Percentiles rank a stretch among this genome's conserved stretches.
These are phyloP conservation scores for Siphonodentalium dalli DNA, from an alignment of 2,888 invertebrate species.

Conservation along the genomic window DNA sequence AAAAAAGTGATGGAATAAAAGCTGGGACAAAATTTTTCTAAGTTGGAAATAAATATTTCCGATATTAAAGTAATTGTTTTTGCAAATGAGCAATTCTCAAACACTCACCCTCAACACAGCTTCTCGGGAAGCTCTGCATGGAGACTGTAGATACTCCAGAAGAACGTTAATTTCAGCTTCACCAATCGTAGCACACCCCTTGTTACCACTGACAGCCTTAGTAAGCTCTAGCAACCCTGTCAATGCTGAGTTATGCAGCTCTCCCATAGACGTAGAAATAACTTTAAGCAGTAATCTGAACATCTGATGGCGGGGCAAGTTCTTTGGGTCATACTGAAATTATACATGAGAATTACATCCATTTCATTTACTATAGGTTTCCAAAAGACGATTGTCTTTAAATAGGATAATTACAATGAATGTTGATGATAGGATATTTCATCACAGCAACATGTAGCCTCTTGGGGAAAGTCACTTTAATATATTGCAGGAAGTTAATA, in stretches of 20 bases:
- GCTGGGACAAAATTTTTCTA: not conserved
- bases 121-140: conserved; percentile 77
- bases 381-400: too few relatives aligned
- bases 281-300: conserved; percentile 75
- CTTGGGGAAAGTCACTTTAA: too few relatives aligned
- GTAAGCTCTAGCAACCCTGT: conserved; percentile 84
- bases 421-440: too few relatives aligned
- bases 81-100: too few relatives aligned
- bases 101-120: conserved; percentile 72
- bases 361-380: too few relatives aligned
- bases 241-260: conserved; percentile 76
- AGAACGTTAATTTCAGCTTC: conserved; percentile 79
- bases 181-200: conserved; percentile 72
- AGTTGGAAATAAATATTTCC: not conserved
- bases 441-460: too few relatives aligned
- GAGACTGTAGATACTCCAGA: conserved; percentile 79
- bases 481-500: too few relatives aligned
- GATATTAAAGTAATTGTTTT: not conserved
- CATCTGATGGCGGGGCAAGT: conserved; percentile 83
- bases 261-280: conserved; percentile 42
- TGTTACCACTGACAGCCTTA: conserved; percentile 75
- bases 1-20: too few relatives aligned
- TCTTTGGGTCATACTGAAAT: conserved; percentile 74
- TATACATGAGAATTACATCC: too few relatives aligned
- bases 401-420: too few relatives aligned